Conservation (phyloP, 2,113 vertebrate species). For the Melanerpes formicivorus region DNA sequence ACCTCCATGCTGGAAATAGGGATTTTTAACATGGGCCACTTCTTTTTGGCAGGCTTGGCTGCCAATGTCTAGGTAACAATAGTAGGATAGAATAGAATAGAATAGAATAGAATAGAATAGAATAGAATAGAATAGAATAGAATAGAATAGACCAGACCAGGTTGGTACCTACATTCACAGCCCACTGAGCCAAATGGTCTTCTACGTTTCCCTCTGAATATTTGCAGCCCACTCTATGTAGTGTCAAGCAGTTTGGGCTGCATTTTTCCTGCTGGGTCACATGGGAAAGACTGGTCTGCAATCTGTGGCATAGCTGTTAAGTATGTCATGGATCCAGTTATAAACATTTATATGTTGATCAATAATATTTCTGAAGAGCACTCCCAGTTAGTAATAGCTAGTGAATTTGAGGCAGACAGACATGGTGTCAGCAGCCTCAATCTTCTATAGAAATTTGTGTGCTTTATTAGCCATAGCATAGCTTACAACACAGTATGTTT, state of each 20-base stretch:
- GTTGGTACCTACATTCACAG: not conserved
- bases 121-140: too few relatives aligned
- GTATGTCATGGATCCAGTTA: not conserved
- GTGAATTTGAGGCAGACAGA: not conserved
- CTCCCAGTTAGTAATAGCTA: not conserved
- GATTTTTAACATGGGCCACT: not conserved
- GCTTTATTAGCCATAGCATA: not conserved
- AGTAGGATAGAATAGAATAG: too few relatives aligned
- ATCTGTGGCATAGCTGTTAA: not conserved
- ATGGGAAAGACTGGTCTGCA: not conserved
- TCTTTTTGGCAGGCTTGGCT: not conserved
- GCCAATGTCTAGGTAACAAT: not conserved
- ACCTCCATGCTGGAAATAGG: not conserved
- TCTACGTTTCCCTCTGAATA: not conserved
- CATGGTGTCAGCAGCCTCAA: not conserved
- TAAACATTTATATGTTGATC: not conserved
- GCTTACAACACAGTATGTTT: not conserved
- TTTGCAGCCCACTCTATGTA: not conserved
- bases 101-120: too few relatives aligned
- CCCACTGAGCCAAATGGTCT: not conserved
- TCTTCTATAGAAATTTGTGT: not conserved
- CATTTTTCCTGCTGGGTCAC: not conserved
- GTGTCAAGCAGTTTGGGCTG: not conserved
- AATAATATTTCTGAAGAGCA: accelerated
- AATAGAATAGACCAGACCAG: too few relatives aligned